Conservation (phyloP, 1,140 invertebrate species). For the Drosophila tristis region DNA sequence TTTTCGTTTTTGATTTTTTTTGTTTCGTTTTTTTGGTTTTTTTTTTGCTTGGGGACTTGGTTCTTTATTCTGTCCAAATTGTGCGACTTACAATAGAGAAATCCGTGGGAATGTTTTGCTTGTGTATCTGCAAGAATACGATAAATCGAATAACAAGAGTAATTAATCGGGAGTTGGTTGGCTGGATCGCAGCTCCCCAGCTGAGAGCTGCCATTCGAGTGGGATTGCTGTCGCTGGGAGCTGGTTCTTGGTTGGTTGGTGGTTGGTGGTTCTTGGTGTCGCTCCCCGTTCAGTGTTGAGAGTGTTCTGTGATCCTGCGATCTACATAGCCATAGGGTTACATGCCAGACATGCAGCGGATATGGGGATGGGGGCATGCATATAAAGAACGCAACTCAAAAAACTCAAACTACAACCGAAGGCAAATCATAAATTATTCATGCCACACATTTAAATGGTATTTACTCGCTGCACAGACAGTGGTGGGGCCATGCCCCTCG, state of each 20-base stretch:
- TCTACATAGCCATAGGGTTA: conserved; percentile 13
- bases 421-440: conserved; percentile 75
- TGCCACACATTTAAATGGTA: conserved; percentile 71
- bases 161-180: conserved; percentile 70
- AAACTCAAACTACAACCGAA: conserved; percentile 39
- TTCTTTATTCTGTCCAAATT: conserved; percentile 58
- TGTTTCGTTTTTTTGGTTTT: conserved; percentile 21
- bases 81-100: conserved; percentile 83
- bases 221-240: conserved; percentile 32
- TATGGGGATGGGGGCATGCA: conserved; percentile 32
- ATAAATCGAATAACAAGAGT: conserved; percentile 77
- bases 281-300: conserved; percentile 4
- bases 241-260: conserved; percentile 13
- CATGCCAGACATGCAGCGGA: conserved; percentile 38
- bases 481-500: too few relatives aligned
- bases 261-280: too few relatives aligned
- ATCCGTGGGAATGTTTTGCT: conserved; percentile 83
- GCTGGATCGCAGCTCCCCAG: conserved; percentile 28
- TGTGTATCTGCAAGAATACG: conserved; percentile 83
- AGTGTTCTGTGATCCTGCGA: conserved; percentile 26
- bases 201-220: conserved; percentile 32
- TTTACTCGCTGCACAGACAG: conserved; percentile 35
- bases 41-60: conserved; percentile 21
- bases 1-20: conserved; percentile 14
- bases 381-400: conserved; percentile 35